phyloP scores from a whole-genome alignment of 2,888 invertebrate genomes.

The Marasmarcha lunaedactyla region DNA sequence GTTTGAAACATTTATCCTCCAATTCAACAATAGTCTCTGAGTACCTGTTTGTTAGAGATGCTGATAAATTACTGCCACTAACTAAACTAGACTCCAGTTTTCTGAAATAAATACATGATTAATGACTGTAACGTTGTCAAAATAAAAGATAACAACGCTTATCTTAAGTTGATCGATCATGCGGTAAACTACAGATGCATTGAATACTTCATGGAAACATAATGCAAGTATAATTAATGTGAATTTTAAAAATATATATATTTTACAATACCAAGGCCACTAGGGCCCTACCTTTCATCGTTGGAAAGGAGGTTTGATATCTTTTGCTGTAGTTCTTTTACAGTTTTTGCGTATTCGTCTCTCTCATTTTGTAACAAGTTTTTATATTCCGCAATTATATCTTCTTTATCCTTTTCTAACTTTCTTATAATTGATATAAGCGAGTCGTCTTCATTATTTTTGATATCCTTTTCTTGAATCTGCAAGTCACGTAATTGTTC shows the following conservation, averaged over 20 bases:
- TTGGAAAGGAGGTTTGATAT: slow-evolving; percentile 1
- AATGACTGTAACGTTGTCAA: slow-evolving; percentile 12
- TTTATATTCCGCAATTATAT: slow-evolving; percentile 57
- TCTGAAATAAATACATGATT: slow-evolving; percentile 31
- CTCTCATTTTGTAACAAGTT: slow-evolving; percentile 61
- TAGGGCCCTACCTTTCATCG: no score
- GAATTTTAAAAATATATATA: no score
- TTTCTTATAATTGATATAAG: slow-evolving; percentile 43
- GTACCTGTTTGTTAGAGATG: slow-evolving; percentile 33
- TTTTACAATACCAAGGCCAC: no score
- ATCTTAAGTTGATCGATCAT: slow-evolving; percentile 30
- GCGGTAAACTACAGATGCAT: no score
- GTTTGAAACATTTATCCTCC: slow-evolving; percentile 49
- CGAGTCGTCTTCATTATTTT: slow-evolving; percentile 48
- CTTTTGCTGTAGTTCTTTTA: slow-evolving; percentile 38
- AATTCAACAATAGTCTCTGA: slow-evolving; percentile 43
- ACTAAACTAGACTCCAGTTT: slow-evolving; percentile 14
- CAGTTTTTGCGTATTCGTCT: slow-evolving; percentile 43
- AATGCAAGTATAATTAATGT: slow-evolving; percentile 4
- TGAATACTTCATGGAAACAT: slow-evolving; percentile 7
- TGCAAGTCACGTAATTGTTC: slow-evolving; percentile 25
- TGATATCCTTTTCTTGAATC: slow-evolving; percentile 29
- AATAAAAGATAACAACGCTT: slow-evolving; percentile 26
- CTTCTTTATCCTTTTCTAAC: slow-evolving; percentile 52
- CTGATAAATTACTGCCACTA: background rate